phyloP scores from a whole-genome alignment of 2,888 invertebrate species.

The Agonopterix arenella region DNA sequence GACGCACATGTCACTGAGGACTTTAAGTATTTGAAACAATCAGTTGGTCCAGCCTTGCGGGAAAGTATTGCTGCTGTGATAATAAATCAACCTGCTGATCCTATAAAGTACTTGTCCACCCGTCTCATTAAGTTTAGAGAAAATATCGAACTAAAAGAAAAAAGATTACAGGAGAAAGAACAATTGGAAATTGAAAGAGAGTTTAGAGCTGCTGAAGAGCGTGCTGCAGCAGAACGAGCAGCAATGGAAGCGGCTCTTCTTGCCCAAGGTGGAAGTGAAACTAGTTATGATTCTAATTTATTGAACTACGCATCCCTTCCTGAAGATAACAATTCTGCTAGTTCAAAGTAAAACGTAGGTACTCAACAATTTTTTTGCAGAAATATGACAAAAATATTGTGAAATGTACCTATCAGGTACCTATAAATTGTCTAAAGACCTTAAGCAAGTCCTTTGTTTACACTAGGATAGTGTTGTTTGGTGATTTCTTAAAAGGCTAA shows the following conservation, averaged over 20 bases:
- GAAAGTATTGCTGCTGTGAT: constrained; percentile 58
- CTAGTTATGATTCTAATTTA: constrained; percentile 60
- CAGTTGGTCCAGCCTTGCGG: constrained; percentile 54
- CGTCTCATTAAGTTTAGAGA: constrained; percentile 52
- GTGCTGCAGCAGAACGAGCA: constrained; percentile 45
- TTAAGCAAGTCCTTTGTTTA: no score
- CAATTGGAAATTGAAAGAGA: constrained; percentile 49
- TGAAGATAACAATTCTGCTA: constrained; percentile 27
- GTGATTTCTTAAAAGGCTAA: no score
- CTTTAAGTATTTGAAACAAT: constrained; percentile 55
- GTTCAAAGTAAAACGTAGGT: constrained; percentile 26
- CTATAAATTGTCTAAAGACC: no score
- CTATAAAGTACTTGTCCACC: constrained; percentile 53
- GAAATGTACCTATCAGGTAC: no score
- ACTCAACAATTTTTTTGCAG: constrained; percentile 1
- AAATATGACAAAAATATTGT: no score
- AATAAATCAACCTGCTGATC: constrained; percentile 59
- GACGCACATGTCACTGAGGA: constrained; percentile 61
- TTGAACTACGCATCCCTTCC: constrained; percentile 38
- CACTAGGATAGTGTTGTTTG: no score
- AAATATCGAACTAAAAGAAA: constrained; percentile 53
- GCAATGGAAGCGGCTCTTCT: constrained; percentile 40
- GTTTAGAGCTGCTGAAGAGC: constrained; percentile 45
- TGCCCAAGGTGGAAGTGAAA: constrained; percentile 54
- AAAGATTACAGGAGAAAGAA: constrained; percentile 41